Evolutionary conservation across 2,113 vertebrate species (phyloP), one percentile per base, ranked within the genome.

Genomic region (Pelvicachromis taeniatus): DNA sequence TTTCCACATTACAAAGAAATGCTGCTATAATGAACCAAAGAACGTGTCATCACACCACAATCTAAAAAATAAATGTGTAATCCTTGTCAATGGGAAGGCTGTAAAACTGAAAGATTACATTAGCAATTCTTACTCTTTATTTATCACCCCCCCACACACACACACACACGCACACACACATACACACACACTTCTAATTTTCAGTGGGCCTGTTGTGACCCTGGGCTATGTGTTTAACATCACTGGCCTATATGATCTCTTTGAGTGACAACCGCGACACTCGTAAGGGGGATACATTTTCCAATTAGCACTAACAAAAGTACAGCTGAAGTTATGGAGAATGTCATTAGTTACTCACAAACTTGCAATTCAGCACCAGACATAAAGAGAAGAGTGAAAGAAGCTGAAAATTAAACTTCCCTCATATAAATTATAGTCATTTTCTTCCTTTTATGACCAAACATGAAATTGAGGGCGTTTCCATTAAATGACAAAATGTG

Each of bases 391-490:
- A 59, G 17, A 45, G 55, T 31, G 33, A 55, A 40, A 73, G 38
- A 78, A 82, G 21, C 26, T 80, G 4, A 53, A 80, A 75, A 35
- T 85, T 0, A 84, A 89, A 56, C 12, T 75, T 33, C 61, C 23
- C 8, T 16, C n/a, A 52, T 83, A 59, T 70, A 14, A 80, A 87
- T 55, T 1, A 61, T 31, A 19, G 35, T 55, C 2, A 50, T 82
- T 58, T 84, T 86, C 40, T 58, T 68, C 29, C 58, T 78, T 85
- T 85, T 16, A 59, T 83, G 86, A 48, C 42, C 33, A 77, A 50
- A n/a, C 5, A 7, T 84, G 23, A 59, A 81, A 45, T 73, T 21
- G 38, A 52, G 86, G 87, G 87, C 19, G 17, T 92, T 91, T 88
- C 90, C 83, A 40, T 70, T 23, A 29, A 84, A 80, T 68, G 10